phyloP scores from a whole-genome alignment of 2,113 vertebrate genomes.

The Turnix velox region DNA sequence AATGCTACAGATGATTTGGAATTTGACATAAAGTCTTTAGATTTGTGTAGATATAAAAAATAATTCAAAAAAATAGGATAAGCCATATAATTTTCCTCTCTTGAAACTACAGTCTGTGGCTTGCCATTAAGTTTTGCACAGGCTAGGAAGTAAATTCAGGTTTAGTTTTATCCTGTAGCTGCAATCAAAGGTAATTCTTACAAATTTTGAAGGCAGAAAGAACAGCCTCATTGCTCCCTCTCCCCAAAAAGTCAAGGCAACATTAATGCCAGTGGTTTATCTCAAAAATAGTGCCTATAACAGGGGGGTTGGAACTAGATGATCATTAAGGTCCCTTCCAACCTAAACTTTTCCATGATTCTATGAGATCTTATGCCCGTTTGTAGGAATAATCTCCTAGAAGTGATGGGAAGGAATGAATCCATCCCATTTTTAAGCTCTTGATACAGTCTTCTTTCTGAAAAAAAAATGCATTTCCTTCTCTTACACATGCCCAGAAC shows the following conservation, averaged over 20 bases:
- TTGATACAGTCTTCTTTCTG: background rate
- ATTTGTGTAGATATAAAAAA: background rate
- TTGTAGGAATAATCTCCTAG: too few relatives aligned
- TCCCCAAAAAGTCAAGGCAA: background rate
- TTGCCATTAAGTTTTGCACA: background rate
- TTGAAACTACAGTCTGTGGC: background rate
- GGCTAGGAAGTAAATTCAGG: background rate
- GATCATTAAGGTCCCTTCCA: too few relatives aligned
- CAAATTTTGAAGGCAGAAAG: background rate
- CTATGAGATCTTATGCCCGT: too few relatives aligned
- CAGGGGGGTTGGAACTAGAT: too few relatives aligned
- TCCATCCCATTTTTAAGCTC: background rate
- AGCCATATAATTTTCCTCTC: background rate
- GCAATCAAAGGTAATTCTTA: background rate
- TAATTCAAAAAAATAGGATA: background rate
- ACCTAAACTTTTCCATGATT: too few relatives aligned
- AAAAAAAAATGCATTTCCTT: background rate
- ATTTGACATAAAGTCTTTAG: background rate
- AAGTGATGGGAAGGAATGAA: background rate
- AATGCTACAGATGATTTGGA: background rate
- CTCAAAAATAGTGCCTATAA: too few relatives aligned
- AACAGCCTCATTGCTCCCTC: background rate
- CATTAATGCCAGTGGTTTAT: background rate
- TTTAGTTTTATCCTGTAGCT: background rate
- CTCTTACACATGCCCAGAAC: background rate